phyloP scores from a whole-genome alignment of 2,113 vertebrate genomes.

The Vicugna pacos region DNA sequence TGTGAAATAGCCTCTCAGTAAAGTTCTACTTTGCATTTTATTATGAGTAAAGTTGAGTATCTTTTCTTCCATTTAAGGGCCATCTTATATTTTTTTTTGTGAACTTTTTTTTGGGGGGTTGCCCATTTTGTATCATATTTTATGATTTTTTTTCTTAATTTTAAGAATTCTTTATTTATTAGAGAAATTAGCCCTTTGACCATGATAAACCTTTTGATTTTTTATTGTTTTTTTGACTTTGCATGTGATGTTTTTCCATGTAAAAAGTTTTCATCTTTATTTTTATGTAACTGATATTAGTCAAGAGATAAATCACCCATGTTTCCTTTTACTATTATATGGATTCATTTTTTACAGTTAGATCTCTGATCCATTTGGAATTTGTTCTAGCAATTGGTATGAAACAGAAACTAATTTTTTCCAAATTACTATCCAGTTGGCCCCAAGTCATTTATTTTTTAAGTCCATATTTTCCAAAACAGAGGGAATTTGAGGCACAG shows the following conservation, averaged over 20 bases:
- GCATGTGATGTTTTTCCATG: not conserved
- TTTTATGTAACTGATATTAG: not conserved
- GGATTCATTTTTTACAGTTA: not conserved
- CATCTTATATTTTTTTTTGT: not conserved
- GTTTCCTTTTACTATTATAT: not conserved
- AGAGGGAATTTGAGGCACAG: not conserved
- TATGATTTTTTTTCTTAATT: not conserved
- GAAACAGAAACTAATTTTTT: slow-evolving; percentile 7
- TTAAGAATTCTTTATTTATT: not conserved
- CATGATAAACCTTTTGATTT: not conserved
- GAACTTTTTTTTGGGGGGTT: not conserved
- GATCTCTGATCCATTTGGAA: not conserved
- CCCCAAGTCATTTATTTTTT: not conserved
- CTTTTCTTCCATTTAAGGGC: not conserved
- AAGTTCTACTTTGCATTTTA: slow-evolving; percentile 42
- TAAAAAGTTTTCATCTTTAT: not conserved
- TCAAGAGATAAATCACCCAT: not conserved
- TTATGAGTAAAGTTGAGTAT: not conserved
- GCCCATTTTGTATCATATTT: not conserved
- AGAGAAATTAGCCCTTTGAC: not conserved
- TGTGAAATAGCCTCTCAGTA: not conserved
- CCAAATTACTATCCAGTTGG: not conserved
- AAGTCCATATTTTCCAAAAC: not conserved
- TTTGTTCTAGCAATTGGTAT: not conserved
- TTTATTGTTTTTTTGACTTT: slow-evolving; percentile 1